A percentile compares a stretch with the other conserved stretches of the same genome.
phyloP scores from a whole-genome alignment of 2,113 vertebrate species.

The Phrynosoma blainvillii region DNA sequence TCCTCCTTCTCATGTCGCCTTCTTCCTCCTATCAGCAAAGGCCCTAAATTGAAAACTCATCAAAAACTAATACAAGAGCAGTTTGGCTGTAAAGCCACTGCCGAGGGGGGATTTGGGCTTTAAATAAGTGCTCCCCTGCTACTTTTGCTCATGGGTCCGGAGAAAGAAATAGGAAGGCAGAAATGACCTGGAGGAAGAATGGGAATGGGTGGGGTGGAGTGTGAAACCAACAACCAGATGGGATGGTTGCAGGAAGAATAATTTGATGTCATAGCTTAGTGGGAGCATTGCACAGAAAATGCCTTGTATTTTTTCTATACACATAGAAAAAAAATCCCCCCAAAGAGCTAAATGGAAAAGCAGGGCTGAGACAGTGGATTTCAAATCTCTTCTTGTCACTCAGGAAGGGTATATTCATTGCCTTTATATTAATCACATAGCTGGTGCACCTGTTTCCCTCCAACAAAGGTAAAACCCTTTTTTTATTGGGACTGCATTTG shows the following conservation, averaged over 20 bases:
- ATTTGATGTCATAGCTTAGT: slow-evolving; percentile 81
- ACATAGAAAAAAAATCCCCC: slow-evolving; percentile 69
- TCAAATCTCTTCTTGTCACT: not conserved
- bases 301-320: slow-evolving; percentile 79
- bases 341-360: slow-evolving; percentile 43
- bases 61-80: slow-evolving; percentile 99
- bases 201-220: slow-evolving; percentile 39
- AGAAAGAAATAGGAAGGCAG: slow-evolving; percentile 78
- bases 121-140: slow-evolving; percentile 89
- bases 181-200: slow-evolving; percentile 71
- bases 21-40: slow-evolving; percentile 88
- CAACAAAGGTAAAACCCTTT: no score
- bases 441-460: slow-evolving; percentile 45
- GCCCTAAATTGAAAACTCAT: slow-evolving; percentile 98
- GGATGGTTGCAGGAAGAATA: slow-evolving; percentile 89
- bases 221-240: slow-evolving; percentile 90
- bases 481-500: no score
- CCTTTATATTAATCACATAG: not conserved
- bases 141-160: slow-evolving; percentile 83
- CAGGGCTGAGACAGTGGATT: not conserved
- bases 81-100: slow-evolving; percentile 92
- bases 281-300: slow-evolving; percentile 72
- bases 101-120: slow-evolving; percentile 82
- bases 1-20: slow-evolving; percentile 76
- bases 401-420: not conserved